Evolutionary conservation across 2,797 vertebrate genomes (phyloP).

Genomic region (Tympanoctomys barrerae): DNA sequence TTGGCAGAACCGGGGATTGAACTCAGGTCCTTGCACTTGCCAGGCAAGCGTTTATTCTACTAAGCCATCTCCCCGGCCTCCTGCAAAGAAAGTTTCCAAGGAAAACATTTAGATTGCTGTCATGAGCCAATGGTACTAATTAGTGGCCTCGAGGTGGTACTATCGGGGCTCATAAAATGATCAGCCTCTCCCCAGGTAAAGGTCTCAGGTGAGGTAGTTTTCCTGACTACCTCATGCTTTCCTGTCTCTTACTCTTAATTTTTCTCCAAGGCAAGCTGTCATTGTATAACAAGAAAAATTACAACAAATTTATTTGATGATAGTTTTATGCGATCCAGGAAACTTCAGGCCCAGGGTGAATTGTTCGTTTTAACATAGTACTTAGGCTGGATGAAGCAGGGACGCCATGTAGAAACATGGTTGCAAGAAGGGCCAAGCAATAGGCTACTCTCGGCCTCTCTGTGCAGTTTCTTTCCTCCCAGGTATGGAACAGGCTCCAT

Average conservation of each 20-base stretch:
- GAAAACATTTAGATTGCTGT: background rate
- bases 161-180: background rate
- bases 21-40: no score
- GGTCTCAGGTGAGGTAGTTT: background rate
- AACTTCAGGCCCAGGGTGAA: background rate
- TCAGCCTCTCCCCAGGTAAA: background rate
- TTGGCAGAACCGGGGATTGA: no score
- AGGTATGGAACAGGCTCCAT: no score
- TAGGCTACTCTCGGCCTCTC: background rate
- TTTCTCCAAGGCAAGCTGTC: background rate
- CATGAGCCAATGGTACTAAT: background rate
- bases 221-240: background rate
- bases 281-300: background rate
- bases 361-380: background rate
- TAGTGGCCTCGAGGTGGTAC: background rate
- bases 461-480: background rate
- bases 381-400: background rate
- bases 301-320: background rate
- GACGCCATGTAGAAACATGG: background rate
- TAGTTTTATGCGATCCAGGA: background rate
- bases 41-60: no score
- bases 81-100: background rate
- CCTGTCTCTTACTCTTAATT: background rate
- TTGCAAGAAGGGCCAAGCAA: background rate
- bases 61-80: no score